Conservation (phyloP, 92 coral and sea anemone genomes). For the Scolanthus callimorphus region DNA sequence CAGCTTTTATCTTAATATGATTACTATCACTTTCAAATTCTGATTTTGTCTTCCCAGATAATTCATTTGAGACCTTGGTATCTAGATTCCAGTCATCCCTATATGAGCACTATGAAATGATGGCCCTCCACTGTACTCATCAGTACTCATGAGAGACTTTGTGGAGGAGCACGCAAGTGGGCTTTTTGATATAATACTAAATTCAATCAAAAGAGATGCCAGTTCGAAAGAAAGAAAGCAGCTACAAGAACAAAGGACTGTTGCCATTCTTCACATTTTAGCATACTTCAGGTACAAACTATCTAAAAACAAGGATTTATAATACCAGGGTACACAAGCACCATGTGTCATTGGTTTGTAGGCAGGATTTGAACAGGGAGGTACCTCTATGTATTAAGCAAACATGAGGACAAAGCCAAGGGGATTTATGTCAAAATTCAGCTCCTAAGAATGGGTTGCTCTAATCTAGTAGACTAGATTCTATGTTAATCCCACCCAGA, state of each 20-base stretch:
- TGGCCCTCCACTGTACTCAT: constrained; percentile 10
- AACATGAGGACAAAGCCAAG: too few species aligned
- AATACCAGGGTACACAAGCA: too few species aligned
- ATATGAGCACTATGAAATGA: constrained; percentile 8
- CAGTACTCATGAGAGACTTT: constrained; percentile 8
- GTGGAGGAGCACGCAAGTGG: constrained; percentile 11
- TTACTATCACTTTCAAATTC: too few species aligned
- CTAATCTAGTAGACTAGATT: background rate
- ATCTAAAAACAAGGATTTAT: background rate
- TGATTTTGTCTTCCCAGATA: background rate
- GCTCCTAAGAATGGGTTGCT: too few species aligned
- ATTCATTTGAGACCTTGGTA: constrained; percentile 13
- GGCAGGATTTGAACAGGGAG: too few species aligned
- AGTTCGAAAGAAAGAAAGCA: constrained; percentile 7
- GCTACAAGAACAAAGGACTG: constrained; percentile 45
- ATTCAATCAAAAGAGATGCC: background rate
- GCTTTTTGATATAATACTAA: constrained; percentile 6
- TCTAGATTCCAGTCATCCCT: constrained; percentile 6
- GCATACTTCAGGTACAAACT: constrained; percentile 25
- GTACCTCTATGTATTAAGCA: too few species aligned
- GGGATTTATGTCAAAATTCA: too few species aligned
- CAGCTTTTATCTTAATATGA: too few species aligned
- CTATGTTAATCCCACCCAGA: background rate
- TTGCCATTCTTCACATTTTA: constrained; percentile 24
- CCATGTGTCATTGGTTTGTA: too few species aligned